These are phyloP conservation scores for Tinea pellionella DNA, from an alignment of 2,888 invertebrate species.

Conservation along the genomic window DNA sequence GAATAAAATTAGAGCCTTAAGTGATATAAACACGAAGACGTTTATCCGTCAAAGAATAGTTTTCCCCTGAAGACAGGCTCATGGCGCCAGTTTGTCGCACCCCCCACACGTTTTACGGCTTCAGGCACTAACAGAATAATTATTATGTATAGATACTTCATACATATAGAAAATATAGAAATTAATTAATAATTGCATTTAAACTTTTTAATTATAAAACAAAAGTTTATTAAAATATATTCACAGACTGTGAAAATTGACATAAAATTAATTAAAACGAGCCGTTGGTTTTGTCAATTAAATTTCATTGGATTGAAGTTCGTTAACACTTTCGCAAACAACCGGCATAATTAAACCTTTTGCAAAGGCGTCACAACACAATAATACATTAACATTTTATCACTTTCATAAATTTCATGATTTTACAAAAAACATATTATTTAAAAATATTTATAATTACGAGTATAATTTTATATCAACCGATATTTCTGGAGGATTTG, in stretches of 20 bases:
- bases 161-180: neutral
- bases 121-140: neutral
- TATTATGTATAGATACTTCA: neutral
- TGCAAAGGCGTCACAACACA: neutral
- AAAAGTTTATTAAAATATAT: too few relatives aligned
- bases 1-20: neutral
- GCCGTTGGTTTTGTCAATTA: neutral
- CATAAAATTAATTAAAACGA: neutral
- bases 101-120: neutral
- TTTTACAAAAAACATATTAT: too few relatives aligned
- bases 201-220: too few relatives aligned
- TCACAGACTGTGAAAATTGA: neutral
- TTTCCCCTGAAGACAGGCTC: neutral
- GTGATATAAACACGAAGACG: neutral
- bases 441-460: too few relatives aligned
- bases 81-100: neutral
- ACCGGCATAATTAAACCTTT: neutral
- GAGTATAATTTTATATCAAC: too few relatives aligned
- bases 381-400: neutral
- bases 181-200: neutral
- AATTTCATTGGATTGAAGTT: constrained; percentile 6
- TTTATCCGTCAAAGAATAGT: neutral
- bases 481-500: too few relatives aligned
- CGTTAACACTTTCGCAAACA: neutral
- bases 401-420: too few relatives aligned